Base-by-base conservation (phyloP, 2,113 vertebrate genomes). In the Platysternon megacephalum region DNA sequence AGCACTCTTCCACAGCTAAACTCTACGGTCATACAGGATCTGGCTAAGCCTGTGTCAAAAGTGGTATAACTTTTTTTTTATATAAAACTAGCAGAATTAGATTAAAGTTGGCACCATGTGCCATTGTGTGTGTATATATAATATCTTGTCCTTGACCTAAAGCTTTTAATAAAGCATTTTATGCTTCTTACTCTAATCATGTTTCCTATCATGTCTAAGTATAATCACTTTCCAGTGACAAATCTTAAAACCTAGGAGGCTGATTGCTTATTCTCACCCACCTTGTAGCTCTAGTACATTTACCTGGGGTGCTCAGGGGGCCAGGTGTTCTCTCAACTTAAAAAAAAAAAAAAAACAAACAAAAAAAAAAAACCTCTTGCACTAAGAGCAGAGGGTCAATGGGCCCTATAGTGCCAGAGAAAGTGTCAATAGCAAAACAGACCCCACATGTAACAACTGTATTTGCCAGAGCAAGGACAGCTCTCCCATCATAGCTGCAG, bases 1-100 rank as follows among this genome's bases (percentile, higher is more conserved):
- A 99, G 99, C 52, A 93, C 86, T 4, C 95, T 97, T 81, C 39
- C 98, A 5, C 98, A 98, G 81, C 98, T 99, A 2, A 98, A 98
- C 22, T 99, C 98, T 6, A 88, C 97, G 0, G 1, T 98, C 4
- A 83, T 99, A 86, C 96, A 98, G 76, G 94, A 98, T 32, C 93
- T 99, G 12, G 98, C 98, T 2, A 98, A 97, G 83, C 93, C 97
- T 58, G 61, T 98, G 17, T 3, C 83, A 53, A 94, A 90, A 74
- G 61, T 94, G 4, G 35, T 46, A 0, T 97, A 97, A 90, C 6
- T 86, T 55, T 17, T 93, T n/a, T n/a, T 93, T 78, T 14, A 32
- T 65, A 0, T 21, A 81, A 11, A 53, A 65, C 12, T 29, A 81
- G 11, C 26, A 55, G 13, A 86, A 16, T 93, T 84, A 79, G 86